Base-by-base conservation (phyloP, 2,888 invertebrate genomes). In the Diarsia rubi region DNA sequence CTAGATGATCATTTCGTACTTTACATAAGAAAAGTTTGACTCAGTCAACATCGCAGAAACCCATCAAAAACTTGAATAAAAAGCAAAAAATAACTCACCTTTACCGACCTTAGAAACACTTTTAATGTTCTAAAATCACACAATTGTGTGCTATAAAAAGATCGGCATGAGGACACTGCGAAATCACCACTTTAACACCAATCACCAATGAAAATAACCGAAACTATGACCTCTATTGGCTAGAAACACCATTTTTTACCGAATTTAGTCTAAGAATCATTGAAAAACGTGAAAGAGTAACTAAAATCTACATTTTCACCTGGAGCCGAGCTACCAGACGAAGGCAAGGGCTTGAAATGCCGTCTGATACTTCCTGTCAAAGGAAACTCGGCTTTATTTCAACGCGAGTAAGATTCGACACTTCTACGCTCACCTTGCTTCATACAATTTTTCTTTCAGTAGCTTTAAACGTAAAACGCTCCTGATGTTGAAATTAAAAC, bases 291-390 rank as follows among this genome's bases (percentile, higher is more conserved):
- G 42, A 69, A 76, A 66, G 27, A 69, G 74, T 65, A 68, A 79
- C 80, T 81, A 69, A 76, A 76, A 75, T 66, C 87, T 78, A 86
- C 84, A 88, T 88, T 81, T 88, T 84, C 82, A 88, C 83, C 87
- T 85, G 88, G 79, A 88, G 69, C 81, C 24, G 64, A 73, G 69
- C 72, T 76, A 69, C 73, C 76, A 54, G 73, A 47, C 69, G 14
- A 64, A 63, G 69, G 70, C 75, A 75, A 64, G 72, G 79, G 66
- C 70, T 60, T 27, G 64, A 67, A 80, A 77, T 79, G 77, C 78
- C 77, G 70, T 49, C 44, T 21, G 65, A 64, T 19, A 19, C 14
- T 16, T n/a, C 16, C 9, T 14, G 14, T 44, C 54, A 66, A 16
- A 49, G 57, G 9, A 84, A 88, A 85, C 59, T 54, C 12, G 24